phyloP scores from a whole-genome alignment of 35 echinoderm and acorn worm genomes.

The Apostichopus parvimensis region DNA sequence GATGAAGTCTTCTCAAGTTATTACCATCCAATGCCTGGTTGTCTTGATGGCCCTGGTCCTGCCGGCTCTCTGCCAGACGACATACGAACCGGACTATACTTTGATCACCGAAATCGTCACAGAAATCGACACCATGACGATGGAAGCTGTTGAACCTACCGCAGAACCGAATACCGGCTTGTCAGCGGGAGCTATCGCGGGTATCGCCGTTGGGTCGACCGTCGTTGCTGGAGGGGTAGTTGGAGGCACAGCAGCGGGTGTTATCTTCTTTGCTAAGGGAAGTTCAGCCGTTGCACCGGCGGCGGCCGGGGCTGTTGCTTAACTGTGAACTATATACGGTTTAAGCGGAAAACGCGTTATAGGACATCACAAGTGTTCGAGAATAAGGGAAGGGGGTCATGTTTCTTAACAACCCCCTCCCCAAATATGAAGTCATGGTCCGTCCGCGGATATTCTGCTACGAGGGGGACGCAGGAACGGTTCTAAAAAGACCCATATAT shows the following conservation, averaged over 20 bases:
- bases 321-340: no score
- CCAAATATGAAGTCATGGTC: no score
- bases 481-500: no score
- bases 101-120: background rate
- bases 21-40: background rate
- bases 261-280: conserved; percentile 1
- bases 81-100: background rate
- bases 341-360: no score
- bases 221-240: background rate
- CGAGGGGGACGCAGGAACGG: no score
- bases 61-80: background rate
- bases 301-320: background rate
- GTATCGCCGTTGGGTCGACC: background rate
- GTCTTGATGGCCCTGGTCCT: background rate
- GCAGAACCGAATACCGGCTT: background rate
- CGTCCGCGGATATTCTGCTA: no score
- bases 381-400: no score
- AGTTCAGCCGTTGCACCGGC: background rate
- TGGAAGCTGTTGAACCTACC: background rate
- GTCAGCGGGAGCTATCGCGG: background rate
- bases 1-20: background rate
- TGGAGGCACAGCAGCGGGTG: background rate
- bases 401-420: no score
- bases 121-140: background rate
- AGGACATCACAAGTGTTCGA: no score